These are phyloP conservation scores for Synchiropus splendidus DNA, from an alignment of 2,113 vertebrate genomes.

Conservation along the genomic window DNA sequence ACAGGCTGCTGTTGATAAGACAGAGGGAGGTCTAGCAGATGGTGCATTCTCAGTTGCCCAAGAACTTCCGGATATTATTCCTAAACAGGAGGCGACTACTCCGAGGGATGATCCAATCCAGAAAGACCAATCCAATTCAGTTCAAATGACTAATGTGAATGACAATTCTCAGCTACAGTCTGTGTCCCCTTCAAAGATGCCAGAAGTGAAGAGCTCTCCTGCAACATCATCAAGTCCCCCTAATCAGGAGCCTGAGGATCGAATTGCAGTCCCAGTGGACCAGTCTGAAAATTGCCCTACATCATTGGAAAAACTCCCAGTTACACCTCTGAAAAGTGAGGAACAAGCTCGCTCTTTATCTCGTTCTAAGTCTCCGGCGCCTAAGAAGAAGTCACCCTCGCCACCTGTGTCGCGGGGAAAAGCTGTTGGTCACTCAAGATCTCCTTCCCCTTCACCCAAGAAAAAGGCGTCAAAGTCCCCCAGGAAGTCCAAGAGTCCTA, in stretches of 20 bases:
- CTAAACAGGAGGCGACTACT: constrained; percentile 59
- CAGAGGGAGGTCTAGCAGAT: constrained; percentile 33
- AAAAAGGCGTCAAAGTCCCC: constrained; percentile 55
- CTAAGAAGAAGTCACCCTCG: constrained; percentile 37
- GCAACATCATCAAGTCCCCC: constrained; percentile 39
- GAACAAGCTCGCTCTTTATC: constrained; percentile 37
- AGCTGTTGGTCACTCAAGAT: constrained; percentile 25
- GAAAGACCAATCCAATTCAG: constrained; percentile 52
- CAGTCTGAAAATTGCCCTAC: constrained; percentile 29
- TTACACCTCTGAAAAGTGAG: constrained; percentile 32
- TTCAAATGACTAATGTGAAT: constrained; percentile 58
- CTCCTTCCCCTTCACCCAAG: constrained; percentile 48
- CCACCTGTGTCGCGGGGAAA: constrained; percentile 32
- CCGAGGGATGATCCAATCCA: constrained; percentile 46
- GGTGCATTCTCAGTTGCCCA: constrained; percentile 53
- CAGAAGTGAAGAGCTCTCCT: constrained; percentile 31
- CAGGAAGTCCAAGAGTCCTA: constrained; percentile 59
- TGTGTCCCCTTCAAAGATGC: constrained; percentile 29
- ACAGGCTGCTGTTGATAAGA: constrained; percentile 10
- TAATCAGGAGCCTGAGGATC: constrained; percentile 16
- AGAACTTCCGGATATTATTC: constrained; percentile 69
- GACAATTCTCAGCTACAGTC: constrained; percentile 58
- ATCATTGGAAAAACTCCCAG: constrained; percentile 33
- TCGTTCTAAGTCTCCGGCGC: constrained; percentile 40
- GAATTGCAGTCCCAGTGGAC: constrained; percentile 4